Conservation (phyloP, 2,797 vertebrate species). For the Sylvilagus floridanus region DNA sequence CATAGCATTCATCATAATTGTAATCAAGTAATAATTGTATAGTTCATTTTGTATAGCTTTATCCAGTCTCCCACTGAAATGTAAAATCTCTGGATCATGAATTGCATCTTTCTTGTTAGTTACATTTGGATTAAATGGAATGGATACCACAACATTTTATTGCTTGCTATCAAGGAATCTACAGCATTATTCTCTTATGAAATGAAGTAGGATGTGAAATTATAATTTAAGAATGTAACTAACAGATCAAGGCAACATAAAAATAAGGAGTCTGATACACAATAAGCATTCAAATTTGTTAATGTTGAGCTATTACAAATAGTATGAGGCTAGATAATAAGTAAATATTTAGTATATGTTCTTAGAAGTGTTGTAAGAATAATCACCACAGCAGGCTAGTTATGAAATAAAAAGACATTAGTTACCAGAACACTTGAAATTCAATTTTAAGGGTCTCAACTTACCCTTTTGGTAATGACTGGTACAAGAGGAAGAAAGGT, state of each 20-base stretch:
- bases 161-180: constrained; percentile 22
- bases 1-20: not conserved
- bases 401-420: not conserved
- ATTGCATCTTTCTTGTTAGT: constrained; percentile 33
- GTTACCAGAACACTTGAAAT: not conserved
- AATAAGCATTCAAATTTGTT: not conserved
- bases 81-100: constrained; percentile 10
- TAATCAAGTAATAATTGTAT: constrained; percentile 31
- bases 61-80: constrained; percentile 2
- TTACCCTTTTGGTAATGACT: not conserved
- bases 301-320: constrained; percentile 20
- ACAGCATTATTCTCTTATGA: not conserved
- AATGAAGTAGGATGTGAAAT: constrained; percentile 35
- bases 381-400: not conserved
- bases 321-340: constrained; percentile 16
- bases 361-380: not conserved
- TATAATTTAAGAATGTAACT: not conserved
- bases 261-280: not conserved
- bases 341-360: constrained; percentile 43
- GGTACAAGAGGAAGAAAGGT: not conserved
- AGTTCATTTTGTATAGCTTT: constrained; percentile 14
- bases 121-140: constrained; percentile 47
- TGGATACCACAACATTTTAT: constrained; percentile 29
- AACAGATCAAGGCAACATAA: not conserved
- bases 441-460: constrained; percentile 8